A percentile compares a stretch with the other conserved stretches of the same genome.
These are phyloP conservation scores for Macroglossus sobrinus DNA, from an alignment of 2,113 vertebrate genomes.

Conservation along the genomic window DNA sequence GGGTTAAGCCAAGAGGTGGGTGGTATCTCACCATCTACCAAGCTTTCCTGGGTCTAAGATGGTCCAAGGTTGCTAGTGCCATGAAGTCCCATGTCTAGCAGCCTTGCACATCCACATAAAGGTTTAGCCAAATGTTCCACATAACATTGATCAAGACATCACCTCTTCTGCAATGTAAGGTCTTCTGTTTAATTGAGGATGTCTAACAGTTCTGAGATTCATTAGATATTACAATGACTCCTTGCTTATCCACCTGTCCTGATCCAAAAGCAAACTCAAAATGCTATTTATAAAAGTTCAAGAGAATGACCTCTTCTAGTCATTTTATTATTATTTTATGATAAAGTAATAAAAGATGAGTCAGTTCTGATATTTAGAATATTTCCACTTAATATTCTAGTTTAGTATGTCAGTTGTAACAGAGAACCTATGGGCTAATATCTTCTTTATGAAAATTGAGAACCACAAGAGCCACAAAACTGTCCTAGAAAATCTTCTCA, in stretches of 20 bases:
- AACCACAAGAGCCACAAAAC: not conserved
- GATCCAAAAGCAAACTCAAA: not conserved
- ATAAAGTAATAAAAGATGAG: not conserved
- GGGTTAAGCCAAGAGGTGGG: not conserved
- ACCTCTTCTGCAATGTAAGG: not conserved
- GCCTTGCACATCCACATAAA: not conserved
- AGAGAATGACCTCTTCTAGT: not conserved
- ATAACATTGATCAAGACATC: not conserved
- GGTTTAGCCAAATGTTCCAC: not conserved
- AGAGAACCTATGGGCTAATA: not conserved
- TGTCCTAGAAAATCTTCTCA: not conserved
- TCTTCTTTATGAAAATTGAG: not conserved
- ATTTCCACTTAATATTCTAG: not conserved
- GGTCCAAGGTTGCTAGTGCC: not conserved
- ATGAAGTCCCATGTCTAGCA: not conserved
- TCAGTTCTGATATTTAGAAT: not conserved
- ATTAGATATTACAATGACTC: not conserved
- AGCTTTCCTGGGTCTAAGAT: not conserved
- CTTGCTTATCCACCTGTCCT: not conserved
- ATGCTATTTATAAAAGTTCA: not conserved
- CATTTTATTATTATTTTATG: not conserved
- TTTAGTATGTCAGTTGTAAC: not conserved
- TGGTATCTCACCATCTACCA: not conserved
- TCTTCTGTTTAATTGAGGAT: not conserved
- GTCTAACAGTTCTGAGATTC: not conserved